Evolutionary conservation across 2,888 invertebrate genomes (phyloP).

Genomic region (Polia nebulosa): DNA sequence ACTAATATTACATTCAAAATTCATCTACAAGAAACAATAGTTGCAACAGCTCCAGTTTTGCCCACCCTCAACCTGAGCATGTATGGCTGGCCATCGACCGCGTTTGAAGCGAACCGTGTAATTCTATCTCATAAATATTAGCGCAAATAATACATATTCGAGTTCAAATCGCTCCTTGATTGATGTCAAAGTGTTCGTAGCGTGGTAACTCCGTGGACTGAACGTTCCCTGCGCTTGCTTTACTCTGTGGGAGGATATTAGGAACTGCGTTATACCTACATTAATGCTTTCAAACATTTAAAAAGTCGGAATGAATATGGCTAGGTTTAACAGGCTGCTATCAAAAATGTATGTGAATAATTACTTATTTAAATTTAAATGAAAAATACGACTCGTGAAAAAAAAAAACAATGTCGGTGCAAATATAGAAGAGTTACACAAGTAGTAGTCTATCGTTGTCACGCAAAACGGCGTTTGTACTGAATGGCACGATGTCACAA

Average conservation of each 20-base stretch:
- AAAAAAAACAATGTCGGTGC: too few species aligned
- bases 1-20: slow-evolving; percentile 5
- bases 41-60: slow-evolving; percentile 19
- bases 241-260: slow-evolving; percentile 21
- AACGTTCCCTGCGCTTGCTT: slow-evolving; percentile 21
- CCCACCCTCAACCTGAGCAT: slow-evolving; percentile 35
- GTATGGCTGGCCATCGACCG: slow-evolving; percentile 55
- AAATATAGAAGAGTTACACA: too few species aligned
- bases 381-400: too few species aligned
- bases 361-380: too few species aligned
- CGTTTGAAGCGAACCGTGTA: slow-evolving; percentile 72
- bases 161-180: slow-evolving; percentile 72
- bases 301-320: background rate
- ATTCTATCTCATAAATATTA: slow-evolving; percentile 80
- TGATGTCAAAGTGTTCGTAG: slow-evolving; percentile 70
- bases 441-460: too few species aligned
- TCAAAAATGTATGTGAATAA: background rate
- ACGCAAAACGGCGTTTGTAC: too few species aligned
- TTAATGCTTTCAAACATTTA: background rate
- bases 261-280: background rate
- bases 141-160: slow-evolving; percentile 78
- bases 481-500: too few species aligned
- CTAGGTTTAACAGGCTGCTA: background rate
- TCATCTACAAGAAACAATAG: slow-evolving; percentile 11
- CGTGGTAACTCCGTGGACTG: slow-evolving; percentile 38